Evolutionary conservation across 1,140 invertebrate species (phyloP), one percentile per base, ranked within the genome.

Genomic region (Pogonus chalceus): DNA sequence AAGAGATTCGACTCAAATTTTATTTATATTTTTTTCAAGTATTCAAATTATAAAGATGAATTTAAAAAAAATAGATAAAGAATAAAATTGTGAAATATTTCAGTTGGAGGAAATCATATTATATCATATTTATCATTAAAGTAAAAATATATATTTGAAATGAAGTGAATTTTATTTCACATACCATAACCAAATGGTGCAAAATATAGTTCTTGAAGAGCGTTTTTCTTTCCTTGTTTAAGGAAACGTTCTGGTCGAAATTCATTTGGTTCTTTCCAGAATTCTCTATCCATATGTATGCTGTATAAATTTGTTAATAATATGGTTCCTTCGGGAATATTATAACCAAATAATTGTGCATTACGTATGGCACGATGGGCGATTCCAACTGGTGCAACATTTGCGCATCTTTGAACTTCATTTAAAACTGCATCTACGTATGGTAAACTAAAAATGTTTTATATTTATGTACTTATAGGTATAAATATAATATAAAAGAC

Each of bases 241-340:
- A 85, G 64, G 67, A 90, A 90, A 59, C 88, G 67, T 61, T 88
- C 80, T 1, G 88, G 87, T 26, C 75, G 67, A 64, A 91, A 91
- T 10, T 61, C 59, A 24, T 80, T 63, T 0, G 87, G 85, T 60
- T 87, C 78, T 3, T 78, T 76, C 86, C 86, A 90, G 57, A 80
- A 71, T 1, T 65, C 60, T 37, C 70, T 58, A 59, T 89, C 84
- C 60, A 84, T 82, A 60, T 88, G 80, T 1, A 83, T 70, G 20
- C 82, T 80, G 68, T 83, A 78, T 18, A 84, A 66, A 59, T 84
- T 83, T 0, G 83, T 70, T 49, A 90, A 68, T 14, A 90, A 62
- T 23, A 80, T 74, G 0, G 85, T 82, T n/a, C 79, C 78, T 80
- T 85, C 79, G 1, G 85, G 83, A 66, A 88, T 82, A 18, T 59